Evolutionary conservation across 2,113 vertebrate genomes (phyloP).

Genomic region (Cryptotis parvus): DNA sequence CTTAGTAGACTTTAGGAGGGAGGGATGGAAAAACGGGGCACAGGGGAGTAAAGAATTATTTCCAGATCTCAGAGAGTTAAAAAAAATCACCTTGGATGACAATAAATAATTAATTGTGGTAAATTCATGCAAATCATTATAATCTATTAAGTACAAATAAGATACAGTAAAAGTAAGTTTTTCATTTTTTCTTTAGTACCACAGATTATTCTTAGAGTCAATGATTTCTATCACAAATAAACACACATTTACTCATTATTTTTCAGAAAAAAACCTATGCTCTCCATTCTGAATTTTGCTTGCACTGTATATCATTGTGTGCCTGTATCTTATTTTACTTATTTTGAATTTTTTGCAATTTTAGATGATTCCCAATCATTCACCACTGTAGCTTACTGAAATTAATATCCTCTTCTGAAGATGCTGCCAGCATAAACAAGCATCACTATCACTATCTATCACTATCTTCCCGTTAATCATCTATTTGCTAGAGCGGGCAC

Average conservation of each 20-base stretch:
- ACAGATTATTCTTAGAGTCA: background rate
- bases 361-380: background rate
- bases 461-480: too few species aligned
- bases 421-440: background rate
- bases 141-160: background rate
- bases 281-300: background rate
- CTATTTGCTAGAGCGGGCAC: too few species aligned
- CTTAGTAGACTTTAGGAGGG: background rate
- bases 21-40: background rate
- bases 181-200: background rate
- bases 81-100: rapidly evolving
- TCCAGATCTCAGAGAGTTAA: background rate
- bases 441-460: too few species aligned
- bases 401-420: background rate
- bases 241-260: background rate
- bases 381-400: background rate
- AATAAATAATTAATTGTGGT: background rate
- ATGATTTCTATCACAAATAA: background rate
- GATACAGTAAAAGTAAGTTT: background rate
- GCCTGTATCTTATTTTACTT: background rate
- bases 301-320: background rate
- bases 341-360: constrained; percentile 14
- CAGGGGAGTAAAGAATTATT: background rate
- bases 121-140: background rate
- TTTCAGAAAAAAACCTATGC: background rate